phyloP scores from a whole-genome alignment of 2,113 vertebrate species.

The Narcine bancroftii region DNA sequence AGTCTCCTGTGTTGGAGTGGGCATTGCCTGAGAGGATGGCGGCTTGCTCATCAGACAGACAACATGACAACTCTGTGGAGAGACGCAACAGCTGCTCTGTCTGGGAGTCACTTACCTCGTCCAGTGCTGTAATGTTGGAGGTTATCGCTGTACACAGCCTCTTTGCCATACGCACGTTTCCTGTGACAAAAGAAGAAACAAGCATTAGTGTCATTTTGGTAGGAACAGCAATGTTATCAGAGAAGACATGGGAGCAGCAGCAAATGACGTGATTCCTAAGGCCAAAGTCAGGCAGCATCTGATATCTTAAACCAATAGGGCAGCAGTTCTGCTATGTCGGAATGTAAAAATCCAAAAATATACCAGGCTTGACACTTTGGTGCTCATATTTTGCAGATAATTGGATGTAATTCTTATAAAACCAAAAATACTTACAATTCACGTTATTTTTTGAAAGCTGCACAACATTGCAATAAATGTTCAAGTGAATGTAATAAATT shows the following conservation, averaged over 20 bases:
- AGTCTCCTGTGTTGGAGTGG: not conserved
- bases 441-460: too few species aligned
- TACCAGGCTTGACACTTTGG: too few species aligned
- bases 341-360: not conserved
- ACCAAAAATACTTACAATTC: too few species aligned
- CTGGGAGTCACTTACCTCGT: slow-evolving; percentile 70
- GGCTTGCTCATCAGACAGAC: not conserved
- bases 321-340: not conserved
- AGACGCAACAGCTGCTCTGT: too few species aligned
- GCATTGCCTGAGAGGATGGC: too few species aligned
- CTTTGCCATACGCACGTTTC: slow-evolving; percentile 92
- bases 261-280: slow-evolving; percentile 40
- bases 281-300: not conserved
- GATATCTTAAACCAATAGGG: not conserved
- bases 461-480: too few species aligned
- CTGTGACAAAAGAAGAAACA: slow-evolving; percentile 49
- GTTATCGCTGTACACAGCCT: slow-evolving; percentile 94
- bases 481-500: too few species aligned
- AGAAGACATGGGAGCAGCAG: not conserved
- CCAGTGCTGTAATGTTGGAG: slow-evolving; percentile 97
- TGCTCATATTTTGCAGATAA: not conserved
- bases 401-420: too few species aligned
- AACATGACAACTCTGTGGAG: not conserved
- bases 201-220: too few species aligned
- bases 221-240: not conserved